Percentiles rank a stretch among this genome's conserved stretches.
Conservation (phyloP, 2,113 vertebrate species). For the Nothoprocta perdicaria region DNA sequence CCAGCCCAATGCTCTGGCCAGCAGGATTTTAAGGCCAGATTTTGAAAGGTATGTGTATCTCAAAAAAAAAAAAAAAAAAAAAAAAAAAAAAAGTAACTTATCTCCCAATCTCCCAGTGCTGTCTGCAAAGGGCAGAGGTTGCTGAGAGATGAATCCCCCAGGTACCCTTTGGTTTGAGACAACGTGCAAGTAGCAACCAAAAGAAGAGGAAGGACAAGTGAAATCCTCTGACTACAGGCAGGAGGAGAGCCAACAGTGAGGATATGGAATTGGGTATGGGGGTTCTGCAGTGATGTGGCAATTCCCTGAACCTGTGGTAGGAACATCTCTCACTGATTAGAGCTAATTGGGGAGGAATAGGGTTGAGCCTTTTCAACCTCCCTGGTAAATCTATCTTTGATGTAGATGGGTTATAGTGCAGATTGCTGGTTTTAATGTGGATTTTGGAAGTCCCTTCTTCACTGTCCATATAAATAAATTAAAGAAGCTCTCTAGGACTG, state of each 20-base stretch:
- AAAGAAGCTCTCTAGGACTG: background rate
- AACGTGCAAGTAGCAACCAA: background rate
- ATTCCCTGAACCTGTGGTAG: constrained; percentile 38
- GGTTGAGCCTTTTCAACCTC: constrained; percentile 16
- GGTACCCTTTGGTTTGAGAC: background rate
- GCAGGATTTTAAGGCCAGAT: background rate
- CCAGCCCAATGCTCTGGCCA: background rate
- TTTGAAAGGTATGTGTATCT: background rate
- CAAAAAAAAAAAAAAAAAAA: background rate
- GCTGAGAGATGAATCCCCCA: background rate
- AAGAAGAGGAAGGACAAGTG: constrained; percentile 1
- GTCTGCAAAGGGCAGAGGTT: background rate
- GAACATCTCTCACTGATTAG: constrained; percentile 33
- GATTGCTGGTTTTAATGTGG: background rate
- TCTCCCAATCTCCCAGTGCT: background rate
- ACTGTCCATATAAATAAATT: constrained; percentile 34
- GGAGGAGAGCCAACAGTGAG: background rate
- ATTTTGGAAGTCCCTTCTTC: background rate
- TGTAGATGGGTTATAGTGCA: background rate
- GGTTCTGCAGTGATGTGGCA: background rate
- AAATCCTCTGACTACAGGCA: background rate
- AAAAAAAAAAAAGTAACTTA: background rate
- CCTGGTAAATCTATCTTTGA: constrained; percentile 36
- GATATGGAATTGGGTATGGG: background rate
- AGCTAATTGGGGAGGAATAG: constrained; percentile 17